Conservation (phyloP, 2,888 invertebrate genomes). For the Phaonia tiefii region DNA sequence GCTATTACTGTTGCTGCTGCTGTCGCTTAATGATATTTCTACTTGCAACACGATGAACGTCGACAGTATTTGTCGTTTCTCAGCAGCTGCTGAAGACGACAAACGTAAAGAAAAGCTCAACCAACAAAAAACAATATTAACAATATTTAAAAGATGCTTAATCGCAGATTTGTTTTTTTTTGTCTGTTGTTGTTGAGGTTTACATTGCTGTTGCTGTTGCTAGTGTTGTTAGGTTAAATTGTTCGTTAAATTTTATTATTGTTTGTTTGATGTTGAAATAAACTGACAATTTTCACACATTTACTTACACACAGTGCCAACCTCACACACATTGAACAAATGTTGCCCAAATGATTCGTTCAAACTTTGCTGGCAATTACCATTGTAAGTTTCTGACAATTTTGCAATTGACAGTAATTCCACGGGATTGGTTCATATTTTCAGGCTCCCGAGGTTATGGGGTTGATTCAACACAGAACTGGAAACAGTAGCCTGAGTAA, state of each 20-base stretch:
- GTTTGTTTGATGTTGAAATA: conserved; percentile 56
- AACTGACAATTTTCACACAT: conserved; percentile 64
- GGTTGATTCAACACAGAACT: no score
- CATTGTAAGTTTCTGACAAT: conserved; percentile 12
- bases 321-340: no score
- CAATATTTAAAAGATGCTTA: conserved; percentile 49
- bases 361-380: conserved; percentile 8
- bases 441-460: no score
- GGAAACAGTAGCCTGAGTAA: no score
- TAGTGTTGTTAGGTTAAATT: conserved; percentile 30
- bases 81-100: conserved; percentile 35
- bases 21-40: background rate
- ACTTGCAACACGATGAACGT: conserved; percentile 5
- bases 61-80: background rate
- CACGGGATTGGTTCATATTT: no score
- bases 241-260: conserved; percentile 59
- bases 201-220: background rate
- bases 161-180: conserved; percentile 45
- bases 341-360: conserved; percentile 40
- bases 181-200: background rate
- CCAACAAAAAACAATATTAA: conserved; percentile 19
- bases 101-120: background rate
- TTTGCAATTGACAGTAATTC: background rate
- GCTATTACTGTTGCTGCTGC: conserved; percentile 41
- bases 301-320: conserved; percentile 35